phyloP scores from a whole-genome alignment of 2,113 vertebrate species.

The Stegastes partitus region DNA sequence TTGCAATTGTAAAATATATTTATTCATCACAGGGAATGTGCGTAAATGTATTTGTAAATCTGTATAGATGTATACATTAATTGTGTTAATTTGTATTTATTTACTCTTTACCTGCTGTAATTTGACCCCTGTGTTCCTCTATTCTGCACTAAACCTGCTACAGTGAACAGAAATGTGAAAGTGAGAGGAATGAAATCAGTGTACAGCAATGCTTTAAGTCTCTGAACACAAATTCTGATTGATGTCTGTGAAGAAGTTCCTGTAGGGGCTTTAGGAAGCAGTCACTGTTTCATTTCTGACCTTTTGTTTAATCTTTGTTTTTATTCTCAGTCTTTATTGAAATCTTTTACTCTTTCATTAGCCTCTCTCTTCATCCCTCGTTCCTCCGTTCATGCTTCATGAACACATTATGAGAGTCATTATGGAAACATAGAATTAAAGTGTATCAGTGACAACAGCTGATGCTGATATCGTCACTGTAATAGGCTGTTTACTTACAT shows the following conservation, averaged over 20 bases:
- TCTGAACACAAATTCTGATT: conserved; percentile 20
- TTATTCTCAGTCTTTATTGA: neutral
- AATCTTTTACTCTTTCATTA: neutral
- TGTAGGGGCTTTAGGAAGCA: conserved; percentile 15
- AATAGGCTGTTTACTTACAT: neutral
- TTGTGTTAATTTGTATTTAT: too few relatives aligned
- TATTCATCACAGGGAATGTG: too few relatives aligned
- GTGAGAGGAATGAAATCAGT: conserved; percentile 6
- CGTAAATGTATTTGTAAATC: too few relatives aligned
- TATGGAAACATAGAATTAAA: neutral
- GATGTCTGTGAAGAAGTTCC: conserved; percentile 18
- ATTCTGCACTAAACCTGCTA: neutral
- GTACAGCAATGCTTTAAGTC: neutral
- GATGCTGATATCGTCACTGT: conserved; percentile 1
- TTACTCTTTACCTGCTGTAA: too few relatives aligned
- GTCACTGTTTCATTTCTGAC: neutral
- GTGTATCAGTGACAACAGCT: neutral
- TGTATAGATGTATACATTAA: too few relatives aligned
- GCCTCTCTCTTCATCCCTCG: too few relatives aligned
- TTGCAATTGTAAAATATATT: too few relatives aligned
- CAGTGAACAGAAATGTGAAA: neutral
- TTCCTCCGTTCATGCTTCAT: neutral
- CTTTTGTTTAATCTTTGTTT: conserved; percentile 5
- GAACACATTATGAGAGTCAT: neutral
- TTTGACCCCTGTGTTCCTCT: neutral